Base-by-base conservation (phyloP, 2,113 vertebrate species). In the Cryptomyrus ogoouensis region DNA sequence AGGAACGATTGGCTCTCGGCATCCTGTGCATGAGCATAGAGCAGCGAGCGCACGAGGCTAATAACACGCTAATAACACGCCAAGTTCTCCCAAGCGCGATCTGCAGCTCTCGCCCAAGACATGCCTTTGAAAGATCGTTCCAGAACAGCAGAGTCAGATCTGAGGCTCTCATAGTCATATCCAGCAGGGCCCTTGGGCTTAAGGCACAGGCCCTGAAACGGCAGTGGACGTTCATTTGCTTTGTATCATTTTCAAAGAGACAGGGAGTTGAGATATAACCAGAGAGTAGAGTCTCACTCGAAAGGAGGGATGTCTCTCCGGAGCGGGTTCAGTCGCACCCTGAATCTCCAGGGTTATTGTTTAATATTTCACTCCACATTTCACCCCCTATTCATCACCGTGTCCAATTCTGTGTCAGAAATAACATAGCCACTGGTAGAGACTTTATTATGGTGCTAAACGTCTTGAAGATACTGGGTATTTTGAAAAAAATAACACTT, bases 351-450 rank as follows among this genome's bases (percentile, higher is more conserved):
- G 94, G 91, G 90, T 90, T 94, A 94, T 92, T 91, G 88, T 90
- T 93, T 94, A 35, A 93, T 95, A 92, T 94, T 95, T 95, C 93
- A 90, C 91, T 91, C 90, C 49, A 87, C 89, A 77, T 91, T 92
- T 90, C 91, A 93, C 88, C 91, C 91, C 92, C 90, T 91, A 93
- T 95, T 96, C 94, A 96, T 96, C 91, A 94, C 92, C 93, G 89
- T 85, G 53, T 66, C 95, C 92, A 89, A 90, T 93, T 94, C 19
- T 94, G 90, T 91, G 94, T 91, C 94, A 94, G 88, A 94, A 95
- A 94, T 93, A 90, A 96, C 93, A 49, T 93, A 91, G 15, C 15
- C 31, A 88, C 93, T 80, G 50, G 88, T 93, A 95, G 88, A 86
- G 93, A 92, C 94, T 93, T 93, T 92, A 91, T 93, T 95, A 95